phyloP scores from a whole-genome alignment of 2,797 vertebrate genomes.

The Oreonectes daqikongensis region DNA sequence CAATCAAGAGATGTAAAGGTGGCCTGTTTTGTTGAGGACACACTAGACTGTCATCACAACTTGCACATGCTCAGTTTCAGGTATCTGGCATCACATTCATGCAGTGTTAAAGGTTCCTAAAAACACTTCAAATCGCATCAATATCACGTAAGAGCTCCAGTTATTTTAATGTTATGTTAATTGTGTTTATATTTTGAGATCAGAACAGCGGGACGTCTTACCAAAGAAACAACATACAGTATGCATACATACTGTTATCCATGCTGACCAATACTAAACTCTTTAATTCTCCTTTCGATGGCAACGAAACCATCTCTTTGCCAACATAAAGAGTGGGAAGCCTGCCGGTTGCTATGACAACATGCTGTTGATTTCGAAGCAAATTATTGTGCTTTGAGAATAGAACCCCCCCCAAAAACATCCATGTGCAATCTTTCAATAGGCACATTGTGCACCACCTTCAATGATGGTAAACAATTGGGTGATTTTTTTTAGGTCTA shows the following conservation, averaged over 20 bases:
- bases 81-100: constrained; percentile 45
- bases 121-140: constrained; percentile 34
- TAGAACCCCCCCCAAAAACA: constrained; percentile 36
- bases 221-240: background rate
- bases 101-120: constrained; percentile 43
- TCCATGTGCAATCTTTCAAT: constrained; percentile 23
- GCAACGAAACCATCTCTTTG: constrained; percentile 66
- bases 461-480: background rate
- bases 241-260: constrained; percentile 1
- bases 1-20: constrained; percentile 47
- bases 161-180: no score
- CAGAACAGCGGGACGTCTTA: background rate
- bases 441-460: constrained; percentile 12
- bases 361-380: constrained; percentile 63
- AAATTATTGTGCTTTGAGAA: constrained; percentile 60
- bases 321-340: constrained; percentile 65
- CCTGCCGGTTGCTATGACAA: constrained; percentile 70
- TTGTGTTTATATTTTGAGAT: background rate
- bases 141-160: background rate
- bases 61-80: constrained; percentile 50
- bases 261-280: constrained; percentile 35
- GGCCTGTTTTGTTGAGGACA: constrained; percentile 13
- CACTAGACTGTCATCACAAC: constrained; percentile 18
- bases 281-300: constrained; percentile 59
- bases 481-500: background rate